Base-by-base conservation (phyloP, 2,113 vertebrate genomes). In the Pollimyrus isidori region DNA sequence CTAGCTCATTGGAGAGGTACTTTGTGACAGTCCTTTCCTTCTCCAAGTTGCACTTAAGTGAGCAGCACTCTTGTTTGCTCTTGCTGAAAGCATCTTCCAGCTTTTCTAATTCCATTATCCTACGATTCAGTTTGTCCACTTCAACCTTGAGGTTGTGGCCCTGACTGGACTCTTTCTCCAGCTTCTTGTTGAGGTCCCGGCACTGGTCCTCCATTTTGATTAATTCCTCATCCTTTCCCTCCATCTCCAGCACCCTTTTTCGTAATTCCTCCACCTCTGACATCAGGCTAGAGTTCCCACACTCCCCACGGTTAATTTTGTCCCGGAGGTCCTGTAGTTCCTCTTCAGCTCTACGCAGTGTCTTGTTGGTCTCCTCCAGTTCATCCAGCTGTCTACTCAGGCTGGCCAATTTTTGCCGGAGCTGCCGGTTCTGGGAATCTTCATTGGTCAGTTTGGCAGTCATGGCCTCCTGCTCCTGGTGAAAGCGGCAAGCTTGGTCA, bases 171-270 rank as follows among this genome's bases (percentile, higher is more conserved):
- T 99, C 98, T 90, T 97, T 98, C 94, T 99, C 97, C 85, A 99
- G 95, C 91, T 97, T 99, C 89, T 95, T 97, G 45, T 97, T 97
- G 87, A 99, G 97, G 91, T 99, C 98, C 90, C 96, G 95, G 93
- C 98, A 99, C 91, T 98, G 97, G 87, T 98, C 97, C 93, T 99
- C 98, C 97, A 99, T 98, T 92, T 97, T 96, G 91, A 97, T 96
- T 88, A 99, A 93, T 92, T 99, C 98, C 90, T 99, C 98, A 7
- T 99, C 98, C 94, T 99, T 99, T 45, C 97, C 98, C 94, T 99
- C 98, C 97, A 99, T 99, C 90, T 98, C 98, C 83, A 99, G 95
- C 4, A 99, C 95, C 88, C 97, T 95, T 92, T 98, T 99, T 50
- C 97, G 93, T 89, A 99, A 93, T 91, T 98, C 97, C 90, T 99